Base-by-base conservation (phyloP, 2,888 invertebrate genomes). In the Disparrhopalites patrizii region DNA sequence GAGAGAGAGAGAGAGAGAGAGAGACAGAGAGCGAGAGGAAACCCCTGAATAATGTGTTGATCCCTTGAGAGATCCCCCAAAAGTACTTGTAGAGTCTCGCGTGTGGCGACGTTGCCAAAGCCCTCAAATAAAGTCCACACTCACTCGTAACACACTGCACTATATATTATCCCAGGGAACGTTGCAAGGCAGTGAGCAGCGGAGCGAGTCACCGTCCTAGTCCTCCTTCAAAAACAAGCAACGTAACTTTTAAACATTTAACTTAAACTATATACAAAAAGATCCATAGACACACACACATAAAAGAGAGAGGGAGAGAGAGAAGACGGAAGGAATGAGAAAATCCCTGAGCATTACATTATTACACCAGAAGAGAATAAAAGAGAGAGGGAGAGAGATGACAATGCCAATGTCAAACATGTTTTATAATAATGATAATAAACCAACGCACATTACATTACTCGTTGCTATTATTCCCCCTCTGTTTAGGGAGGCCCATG, bases 1-100 rank as follows among this genome's bases (percentile, higher is more conserved):
- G n/a, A n/a, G n/a, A n/a, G n/a, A n/a, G n/a, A n/a, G n/a, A n/a
- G n/a, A n/a, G n/a, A n/a, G n/a, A n/a, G n/a, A n/a, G n/a, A n/a
- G n/a, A 70, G 68, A 73, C 71, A 72, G 71, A 70, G 47, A 61
- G 71, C 73, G 70, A 73, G 71, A 73, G 70, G 71, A 73, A 73
- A 69, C 73, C 73, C 70, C 68, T 70, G 65, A 65, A 67, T 8
- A 25, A 36, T 43, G 47, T 47, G 61, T 58, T 61, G 55, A 60
- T 61, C 55, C 67, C 63, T 67, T 67, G 60, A 60, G 47, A 67
- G 62, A 68, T 62, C 68, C 65, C 65, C 62, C n/a, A n/a, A n/a
- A 68, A 68, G 68, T 68, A 65, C 68, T 68, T 68, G 60, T 61
- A 65, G 62, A 64, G 64, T 70, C 69, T 61, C 61, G 67, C 70